Conservation (phyloP, 2,797 vertebrate genomes). For the Urocyon cinereoargenteus region DNA sequence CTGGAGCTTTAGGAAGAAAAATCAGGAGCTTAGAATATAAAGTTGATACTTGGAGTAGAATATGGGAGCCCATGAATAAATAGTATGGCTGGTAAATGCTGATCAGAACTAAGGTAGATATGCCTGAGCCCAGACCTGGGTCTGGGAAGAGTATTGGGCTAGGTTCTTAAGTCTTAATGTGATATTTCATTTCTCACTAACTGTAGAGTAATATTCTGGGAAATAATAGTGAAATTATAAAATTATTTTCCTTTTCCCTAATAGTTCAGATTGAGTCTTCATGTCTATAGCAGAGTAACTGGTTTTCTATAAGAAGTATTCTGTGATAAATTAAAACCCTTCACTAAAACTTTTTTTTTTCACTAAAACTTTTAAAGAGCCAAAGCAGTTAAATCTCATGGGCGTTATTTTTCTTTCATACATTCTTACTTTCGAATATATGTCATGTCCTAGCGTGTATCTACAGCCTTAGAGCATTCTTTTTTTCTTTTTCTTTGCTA, state of each 20-base stretch:
- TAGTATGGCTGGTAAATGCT: neutral
- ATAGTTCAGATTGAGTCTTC: constrained; percentile 4
- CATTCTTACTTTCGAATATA: neutral
- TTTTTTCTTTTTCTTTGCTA: neutral
- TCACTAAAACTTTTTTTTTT: constrained; percentile 34
- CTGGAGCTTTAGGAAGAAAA: constrained; percentile 65
- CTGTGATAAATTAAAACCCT: constrained; percentile 49
- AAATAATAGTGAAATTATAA: constrained; percentile 31
- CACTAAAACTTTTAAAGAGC: constrained; percentile 21
- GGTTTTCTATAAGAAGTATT: constrained; percentile 30
- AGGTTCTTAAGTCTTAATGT: constrained; percentile 51
- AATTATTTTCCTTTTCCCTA: constrained; percentile 56
- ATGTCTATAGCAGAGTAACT: neutral
- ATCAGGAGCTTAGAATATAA: constrained; percentile 70
- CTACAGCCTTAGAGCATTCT: constrained; percentile 41
- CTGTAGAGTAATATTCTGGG: constrained; percentile 56
- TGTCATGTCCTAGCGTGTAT: constrained; percentile 32
- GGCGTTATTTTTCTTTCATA: neutral
- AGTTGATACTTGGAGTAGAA: constrained; percentile 37
- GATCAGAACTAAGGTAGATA: neutral
- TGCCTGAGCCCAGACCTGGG: neutral
- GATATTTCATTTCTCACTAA: neutral
- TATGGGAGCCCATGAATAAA: constrained; percentile 20
- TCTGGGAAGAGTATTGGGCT: neutral
- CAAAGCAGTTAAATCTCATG: neutral